A percentile compares a stretch with the other conserved stretches of the same genome.
Conservation (phyloP, 2,113 vertebrate species). For the Grallaria varia region DNA sequence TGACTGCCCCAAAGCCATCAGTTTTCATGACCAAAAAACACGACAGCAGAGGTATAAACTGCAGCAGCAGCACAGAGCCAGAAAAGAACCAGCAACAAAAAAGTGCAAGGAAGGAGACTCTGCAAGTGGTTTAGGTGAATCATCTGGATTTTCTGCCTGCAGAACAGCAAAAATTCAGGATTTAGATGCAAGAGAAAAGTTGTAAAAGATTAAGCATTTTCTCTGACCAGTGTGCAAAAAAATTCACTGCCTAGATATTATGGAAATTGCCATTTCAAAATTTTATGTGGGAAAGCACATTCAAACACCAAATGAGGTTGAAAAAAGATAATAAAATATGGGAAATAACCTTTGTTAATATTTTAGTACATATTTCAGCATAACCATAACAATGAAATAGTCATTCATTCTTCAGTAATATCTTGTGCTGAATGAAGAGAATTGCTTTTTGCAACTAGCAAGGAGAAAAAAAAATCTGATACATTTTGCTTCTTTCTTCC, state of each 20-base stretch:
- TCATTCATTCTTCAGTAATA: neutral
- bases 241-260: neutral
- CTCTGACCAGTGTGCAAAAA: neutral
- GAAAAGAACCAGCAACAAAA: neutral
- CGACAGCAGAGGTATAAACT: neutral
- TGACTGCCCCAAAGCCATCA: neutral
- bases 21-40: neutral
- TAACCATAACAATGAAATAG: neutral
- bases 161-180: neutral
- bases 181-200: neutral
- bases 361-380: neutral
- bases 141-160: neutral
- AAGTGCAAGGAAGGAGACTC: neutral
- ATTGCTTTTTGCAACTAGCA: neutral
- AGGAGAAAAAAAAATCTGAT: neutral
- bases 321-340: neutral
- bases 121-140: neutral
- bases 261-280: neutral
- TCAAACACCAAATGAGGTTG: neutral
- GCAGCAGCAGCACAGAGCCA: neutral
- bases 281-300: neutral
- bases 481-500: neutral
- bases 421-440: neutral
- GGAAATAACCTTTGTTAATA: neutral
- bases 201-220: neutral